Percentiles rank a stretch among this genome's conserved stretches.
Evolutionary conservation across 53 echinoderm and acorn worm species (phyloP).

Genomic region (Holothuria leucospilota): DNA sequence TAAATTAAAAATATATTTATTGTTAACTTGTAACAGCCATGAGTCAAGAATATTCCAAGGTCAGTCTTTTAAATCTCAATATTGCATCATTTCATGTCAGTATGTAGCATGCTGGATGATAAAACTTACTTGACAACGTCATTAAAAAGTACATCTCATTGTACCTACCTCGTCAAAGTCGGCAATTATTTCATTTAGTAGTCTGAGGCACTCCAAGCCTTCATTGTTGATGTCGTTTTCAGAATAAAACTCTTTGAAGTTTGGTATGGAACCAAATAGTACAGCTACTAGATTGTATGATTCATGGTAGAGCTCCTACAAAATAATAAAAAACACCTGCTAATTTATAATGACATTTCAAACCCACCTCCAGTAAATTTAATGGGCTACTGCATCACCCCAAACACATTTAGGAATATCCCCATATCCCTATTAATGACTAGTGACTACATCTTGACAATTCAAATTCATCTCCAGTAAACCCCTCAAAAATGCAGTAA

Average conservation of each 20-base stretch:
- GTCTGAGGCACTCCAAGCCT: conserved; percentile 92
- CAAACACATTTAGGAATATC: background rate
- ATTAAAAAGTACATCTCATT: no score
- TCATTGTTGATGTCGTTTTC: conserved; percentile 98
- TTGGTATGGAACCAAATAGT: conserved; percentile 99
- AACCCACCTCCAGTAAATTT: background rate
- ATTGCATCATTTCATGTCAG: no score
- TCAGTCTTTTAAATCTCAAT: no score
- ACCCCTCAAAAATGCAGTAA: no score
- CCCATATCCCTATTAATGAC: no score
- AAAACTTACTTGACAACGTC: no score
- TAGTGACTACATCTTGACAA: no score
- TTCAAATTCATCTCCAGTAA: no score
- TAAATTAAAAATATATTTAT: no score
- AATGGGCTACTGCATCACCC: background rate
- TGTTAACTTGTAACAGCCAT: no score
- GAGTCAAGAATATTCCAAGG: no score
- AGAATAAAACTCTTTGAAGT: conserved; percentile 98
- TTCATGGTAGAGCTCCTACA: conserved; percentile 96
- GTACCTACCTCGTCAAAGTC: conserved; percentile 95
- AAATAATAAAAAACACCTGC: background rate
- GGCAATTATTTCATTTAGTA: conserved; percentile 97
- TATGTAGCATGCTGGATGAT: no score
- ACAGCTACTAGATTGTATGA: conserved; percentile 90
- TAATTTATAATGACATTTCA: background rate